Conservation (phyloP, 2,797 vertebrate genomes). For the Uromys caudimaculatus region DNA sequence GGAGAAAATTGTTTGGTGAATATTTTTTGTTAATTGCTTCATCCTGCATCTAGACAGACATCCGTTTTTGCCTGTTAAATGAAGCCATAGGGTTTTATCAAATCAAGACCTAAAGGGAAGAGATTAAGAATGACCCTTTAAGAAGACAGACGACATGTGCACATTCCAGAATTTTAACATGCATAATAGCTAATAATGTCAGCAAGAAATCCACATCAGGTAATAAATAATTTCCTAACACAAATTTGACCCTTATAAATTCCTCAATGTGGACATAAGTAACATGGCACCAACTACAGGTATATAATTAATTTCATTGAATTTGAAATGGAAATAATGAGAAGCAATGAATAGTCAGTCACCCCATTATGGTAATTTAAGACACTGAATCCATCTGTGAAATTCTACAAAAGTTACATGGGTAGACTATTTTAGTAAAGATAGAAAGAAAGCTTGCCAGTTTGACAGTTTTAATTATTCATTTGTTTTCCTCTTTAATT, state of each 20-base stretch:
- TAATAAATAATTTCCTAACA: conserved; percentile 60
- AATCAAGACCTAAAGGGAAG: neutral
- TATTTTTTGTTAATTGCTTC: conserved; percentile 63
- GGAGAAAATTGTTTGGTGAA: conserved; percentile 54
- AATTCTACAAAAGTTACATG: neutral
- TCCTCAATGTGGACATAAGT: conserved; percentile 57
- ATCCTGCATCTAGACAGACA: conserved; percentile 51
- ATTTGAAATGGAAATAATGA: conserved; percentile 60
- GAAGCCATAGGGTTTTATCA: conserved; percentile 52
- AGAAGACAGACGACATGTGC: conserved; percentile 43
- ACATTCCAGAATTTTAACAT: conserved; percentile 65
- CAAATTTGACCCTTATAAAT: conserved; percentile 67
- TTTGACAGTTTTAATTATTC: neutral
- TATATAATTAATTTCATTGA: conserved; percentile 64
- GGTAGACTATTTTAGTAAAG: neutral
- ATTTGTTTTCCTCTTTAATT: neutral
- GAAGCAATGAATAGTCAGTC: conserved; percentile 38
- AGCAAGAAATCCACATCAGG: conserved; percentile 68
- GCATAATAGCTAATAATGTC: conserved; percentile 59
- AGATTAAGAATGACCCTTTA: conserved; percentile 43
- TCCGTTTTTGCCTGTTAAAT: conserved; percentile 67
- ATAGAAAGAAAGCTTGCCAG: neutral
- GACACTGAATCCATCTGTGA: neutral
- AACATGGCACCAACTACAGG: neutral
- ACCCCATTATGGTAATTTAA: conserved; percentile 9